Evolutionary conservation across 1,140 invertebrate species (phyloP).

Genomic region (Colletes latitarsis): DNA sequence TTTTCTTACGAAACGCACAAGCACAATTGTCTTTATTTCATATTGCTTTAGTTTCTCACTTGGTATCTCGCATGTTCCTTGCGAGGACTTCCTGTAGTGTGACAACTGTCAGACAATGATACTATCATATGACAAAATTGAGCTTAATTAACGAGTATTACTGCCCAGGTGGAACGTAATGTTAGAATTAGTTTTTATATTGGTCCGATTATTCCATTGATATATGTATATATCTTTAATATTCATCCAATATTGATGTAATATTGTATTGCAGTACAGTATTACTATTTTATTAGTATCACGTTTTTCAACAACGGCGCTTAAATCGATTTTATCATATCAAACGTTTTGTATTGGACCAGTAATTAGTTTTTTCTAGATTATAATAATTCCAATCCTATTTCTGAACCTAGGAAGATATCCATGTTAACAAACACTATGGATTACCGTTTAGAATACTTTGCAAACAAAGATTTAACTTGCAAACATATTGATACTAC

Average conservation of each 20-base stretch:
- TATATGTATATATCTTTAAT: slow-evolving; percentile 8
- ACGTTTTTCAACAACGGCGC: neutral
- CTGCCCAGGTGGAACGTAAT: slow-evolving; percentile 43
- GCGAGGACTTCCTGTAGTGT: slow-evolving; percentile 23
- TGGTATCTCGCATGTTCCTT: neutral
- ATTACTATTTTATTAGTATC: slow-evolving; percentile 9
- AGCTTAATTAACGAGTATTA: slow-evolving; percentile 33
- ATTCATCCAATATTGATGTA: slow-evolving; percentile 13
- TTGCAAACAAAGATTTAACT: neutral
- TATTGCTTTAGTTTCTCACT: neutral
- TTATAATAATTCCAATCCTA: slow-evolving; percentile 2
- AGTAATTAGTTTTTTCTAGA: neutral
- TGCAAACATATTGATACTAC: slow-evolving; percentile 32
- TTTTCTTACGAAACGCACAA: slow-evolving; percentile 50
- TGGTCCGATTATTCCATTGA: slow-evolving; percentile 10
- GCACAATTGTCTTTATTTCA: slow-evolving; percentile 6
- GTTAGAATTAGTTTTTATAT: slow-evolving; percentile 41
- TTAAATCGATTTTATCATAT: neutral
- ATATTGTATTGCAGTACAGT: slow-evolving; percentile 23
- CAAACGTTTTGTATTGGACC: neutral
- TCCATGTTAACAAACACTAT: neutral
- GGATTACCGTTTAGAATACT: slow-evolving; percentile 21
- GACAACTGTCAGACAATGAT: slow-evolving; percentile 22
- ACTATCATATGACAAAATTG: slow-evolving; percentile 8
- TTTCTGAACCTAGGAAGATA: neutral